Percentiles rank a stretch among this genome's conserved stretches.
These are phyloP conservation scores for Pomacea maculata DNA, from an alignment of 1,140 invertebrate genomes.

Conservation along the genomic window DNA sequence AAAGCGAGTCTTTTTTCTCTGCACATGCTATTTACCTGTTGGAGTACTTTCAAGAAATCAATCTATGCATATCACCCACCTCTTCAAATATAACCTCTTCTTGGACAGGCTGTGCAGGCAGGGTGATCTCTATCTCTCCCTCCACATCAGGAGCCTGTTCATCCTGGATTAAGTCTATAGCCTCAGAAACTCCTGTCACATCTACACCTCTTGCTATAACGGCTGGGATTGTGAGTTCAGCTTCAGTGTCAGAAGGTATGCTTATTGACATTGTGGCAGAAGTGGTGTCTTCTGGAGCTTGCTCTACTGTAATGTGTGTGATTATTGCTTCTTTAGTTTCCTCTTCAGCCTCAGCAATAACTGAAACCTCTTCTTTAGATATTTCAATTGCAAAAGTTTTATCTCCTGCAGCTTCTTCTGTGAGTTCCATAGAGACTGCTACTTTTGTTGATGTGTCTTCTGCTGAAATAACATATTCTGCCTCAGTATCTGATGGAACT, in stretches of 20 bases:
- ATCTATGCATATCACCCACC: constrained; percentile 20
- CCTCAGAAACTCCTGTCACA: constrained; percentile 14
- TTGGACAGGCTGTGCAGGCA: background rate
- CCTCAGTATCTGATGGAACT: constrained; percentile 24
- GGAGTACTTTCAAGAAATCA: constrained; percentile 1
- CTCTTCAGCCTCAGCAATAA: background rate
- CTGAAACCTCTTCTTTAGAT: background rate
- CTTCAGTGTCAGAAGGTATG: constrained; percentile 8
- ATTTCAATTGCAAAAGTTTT: constrained; percentile 15
- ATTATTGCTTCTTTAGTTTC: constrained; percentile 19
- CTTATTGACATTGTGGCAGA: constrained; percentile 12
- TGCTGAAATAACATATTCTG: constrained; percentile 17
- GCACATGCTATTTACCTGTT: too few relatives aligned
- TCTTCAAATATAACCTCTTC: constrained; percentile 22
- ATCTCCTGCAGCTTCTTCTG: background rate
- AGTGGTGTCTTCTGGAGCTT: constrained; percentile 2
- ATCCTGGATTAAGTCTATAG: background rate
- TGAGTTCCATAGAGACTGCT: background rate
- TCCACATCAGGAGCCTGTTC: background rate
- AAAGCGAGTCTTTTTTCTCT: too few relatives aligned
- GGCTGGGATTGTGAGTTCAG: background rate
- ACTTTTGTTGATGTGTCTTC: background rate
- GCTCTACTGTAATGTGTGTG: constrained; percentile 29
- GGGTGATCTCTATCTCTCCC: constrained; percentile 9
- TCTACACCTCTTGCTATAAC: background rate